Conservation (phyloP, 1,140 invertebrate species). For the Chymomyza costata region DNA sequence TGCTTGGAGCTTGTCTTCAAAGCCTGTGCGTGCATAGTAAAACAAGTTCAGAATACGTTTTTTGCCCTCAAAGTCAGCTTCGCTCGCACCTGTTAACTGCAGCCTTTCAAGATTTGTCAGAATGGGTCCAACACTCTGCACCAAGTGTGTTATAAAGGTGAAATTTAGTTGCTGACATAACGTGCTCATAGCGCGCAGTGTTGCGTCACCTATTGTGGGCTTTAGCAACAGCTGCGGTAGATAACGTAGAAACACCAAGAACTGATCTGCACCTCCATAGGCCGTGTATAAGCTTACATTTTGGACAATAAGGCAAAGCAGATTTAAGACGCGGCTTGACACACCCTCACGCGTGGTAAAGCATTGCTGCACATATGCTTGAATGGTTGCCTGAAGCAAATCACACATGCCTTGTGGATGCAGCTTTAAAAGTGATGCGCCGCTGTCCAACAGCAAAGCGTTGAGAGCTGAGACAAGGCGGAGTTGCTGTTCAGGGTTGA, state of each 20-base stretch:
- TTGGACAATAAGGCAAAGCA: slow-evolving; percentile 76
- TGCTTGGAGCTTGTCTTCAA: slow-evolving; percentile 13
- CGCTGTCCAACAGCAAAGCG: slow-evolving; percentile 74
- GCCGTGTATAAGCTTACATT: slow-evolving; percentile 65
- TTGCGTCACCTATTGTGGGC: slow-evolving; percentile 42
- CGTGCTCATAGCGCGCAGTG: slow-evolving; percentile 50
- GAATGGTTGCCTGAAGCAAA: slow-evolving; percentile 38
- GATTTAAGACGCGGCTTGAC: slow-evolving; percentile 40
- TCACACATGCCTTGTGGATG: slow-evolving; percentile 23
- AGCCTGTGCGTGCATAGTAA: slow-evolving; percentile 38
- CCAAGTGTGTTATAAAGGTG: slow-evolving; percentile 41
- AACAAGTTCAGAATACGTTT: slow-evolving; percentile 63
- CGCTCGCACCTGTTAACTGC: slow-evolving; percentile 37
- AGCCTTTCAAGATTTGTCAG: slow-evolving; percentile 40
- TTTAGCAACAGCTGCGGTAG: slow-evolving; percentile 55
- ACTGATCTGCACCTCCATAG: slow-evolving; percentile 65
- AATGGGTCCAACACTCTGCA: slow-evolving; percentile 11
- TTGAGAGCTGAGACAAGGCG: slow-evolving; percentile 70
- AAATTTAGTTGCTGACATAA: slow-evolving; percentile 59
- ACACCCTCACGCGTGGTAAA: slow-evolving; percentile 54
- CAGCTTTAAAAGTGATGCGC: slow-evolving; percentile 57
- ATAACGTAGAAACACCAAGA: slow-evolving; percentile 46
- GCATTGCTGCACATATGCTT: slow-evolving; percentile 44
- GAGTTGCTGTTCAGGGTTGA: slow-evolving; percentile 31
- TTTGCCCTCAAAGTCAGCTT: slow-evolving; percentile 41